Base-by-base conservation (phyloP, 2,888 invertebrate species). In the Acheta domesticus region DNA sequence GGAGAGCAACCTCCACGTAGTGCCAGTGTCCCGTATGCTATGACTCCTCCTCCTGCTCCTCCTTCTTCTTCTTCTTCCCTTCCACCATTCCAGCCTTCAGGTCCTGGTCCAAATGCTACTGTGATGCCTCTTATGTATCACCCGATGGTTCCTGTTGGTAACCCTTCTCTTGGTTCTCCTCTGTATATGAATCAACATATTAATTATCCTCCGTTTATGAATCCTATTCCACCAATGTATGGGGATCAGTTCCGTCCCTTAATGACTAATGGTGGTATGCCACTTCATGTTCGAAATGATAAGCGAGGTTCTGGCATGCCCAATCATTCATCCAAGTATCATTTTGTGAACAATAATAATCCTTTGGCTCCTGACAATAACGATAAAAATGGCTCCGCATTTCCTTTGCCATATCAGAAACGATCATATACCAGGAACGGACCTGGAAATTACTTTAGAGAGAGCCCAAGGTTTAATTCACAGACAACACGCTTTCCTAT, bases 341-440 rank as follows among this genome's bases (percentile, higher is more conserved):
- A 79, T 21, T 76, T 76, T 49, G 48, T 79, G 73, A 79, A 79
- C 48, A 78, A 73, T n/a, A 77, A 50, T 36, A 48, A 19, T 23
- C 23, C 23, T 36, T 36, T 36, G 36, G 48, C 48, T 36, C 48
- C 23, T 48, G 36, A 76, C 8, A 36, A 36, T 36, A 12, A 23
- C 11, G 48, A 36, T 36, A 23, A 23, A 76, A 19, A 21, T 23
- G n/a, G 48, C 36, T 76, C 19, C 2, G 48, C 48, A n/a, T 14
- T 14, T 62, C n/a, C 62, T 62, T 62, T 62, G n/a, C 62, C 62
- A 19, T 62, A 62, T 62, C 36, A 36, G 36, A 62, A 62, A n/a
- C 14, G 62, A 62, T 62, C 62, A 0, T 62, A 62, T 62, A 19
- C 62, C 14, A 62, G n/a, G n/a, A 62, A n/a, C 11, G 62, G 62